Evolutionary conservation across 2,113 vertebrate species (phyloP).

Genomic region (Pagrus major): DNA sequence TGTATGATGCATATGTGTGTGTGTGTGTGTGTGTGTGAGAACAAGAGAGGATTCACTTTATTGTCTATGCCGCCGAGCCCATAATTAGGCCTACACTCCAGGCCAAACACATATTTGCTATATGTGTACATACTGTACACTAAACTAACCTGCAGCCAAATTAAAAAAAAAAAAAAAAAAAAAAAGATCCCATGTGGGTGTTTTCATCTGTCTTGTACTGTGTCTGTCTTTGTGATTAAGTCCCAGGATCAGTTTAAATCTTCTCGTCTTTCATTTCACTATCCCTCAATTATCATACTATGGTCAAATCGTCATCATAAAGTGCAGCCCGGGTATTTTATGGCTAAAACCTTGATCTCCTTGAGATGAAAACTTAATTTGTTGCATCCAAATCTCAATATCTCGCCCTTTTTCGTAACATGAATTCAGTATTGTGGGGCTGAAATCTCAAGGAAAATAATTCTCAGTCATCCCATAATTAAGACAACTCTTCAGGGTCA

Average conservation of each 20-base stretch:
- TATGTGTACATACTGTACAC: slow-evolving; percentile 25
- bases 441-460: neutral
- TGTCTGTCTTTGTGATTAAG: slow-evolving; percentile 43
- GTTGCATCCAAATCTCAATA: slow-evolving; percentile 12
- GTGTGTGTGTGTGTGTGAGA: slow-evolving; percentile 25
- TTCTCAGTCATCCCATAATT: neutral
- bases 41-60: slow-evolving; percentile 11
- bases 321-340: slow-evolving; percentile 38
- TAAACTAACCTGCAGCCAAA: slow-evolving; percentile 34
- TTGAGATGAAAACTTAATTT: slow-evolving; percentile 30
- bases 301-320: slow-evolving; percentile 63
- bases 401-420: slow-evolving; percentile 26
- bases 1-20: slow-evolving; percentile 64
- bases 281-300: slow-evolving; percentile 59
- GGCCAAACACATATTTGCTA: slow-evolving; percentile 76
- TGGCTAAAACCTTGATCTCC: slow-evolving; percentile 40
- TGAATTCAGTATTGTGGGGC: neutral
- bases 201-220: slow-evolving; percentile 58
- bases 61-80: slow-evolving; percentile 77
- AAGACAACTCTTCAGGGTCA: neutral
- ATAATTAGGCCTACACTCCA: slow-evolving; percentile 80
- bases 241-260: slow-evolving; percentile 60
- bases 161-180: slow-evolving; percentile 48
- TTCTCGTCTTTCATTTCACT: slow-evolving; percentile 49
- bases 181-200: slow-evolving; percentile 52